phyloP scores from a whole-genome alignment of 2,113 vertebrate species.

The Oryctolagus cuniculus region DNA sequence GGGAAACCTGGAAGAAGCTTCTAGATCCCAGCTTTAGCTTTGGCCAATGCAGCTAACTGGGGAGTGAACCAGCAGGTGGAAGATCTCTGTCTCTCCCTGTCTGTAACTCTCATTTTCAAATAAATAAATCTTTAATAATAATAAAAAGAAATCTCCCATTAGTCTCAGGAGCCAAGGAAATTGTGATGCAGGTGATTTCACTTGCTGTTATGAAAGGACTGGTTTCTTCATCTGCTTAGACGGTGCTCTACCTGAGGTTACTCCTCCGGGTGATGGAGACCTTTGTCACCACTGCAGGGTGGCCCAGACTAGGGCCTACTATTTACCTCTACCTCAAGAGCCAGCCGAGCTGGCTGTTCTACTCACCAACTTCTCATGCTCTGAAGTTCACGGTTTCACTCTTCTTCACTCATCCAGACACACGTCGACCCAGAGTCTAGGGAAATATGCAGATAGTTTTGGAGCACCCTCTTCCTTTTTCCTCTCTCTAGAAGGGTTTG shows the following conservation, averaged over 20 bases:
- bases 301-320: not conserved
- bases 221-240: not conserved
- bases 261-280: not conserved
- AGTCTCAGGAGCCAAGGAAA: not conserved
- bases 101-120: too few relatives aligned
- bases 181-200: not conserved
- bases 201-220: not conserved
- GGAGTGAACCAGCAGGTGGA: too few relatives aligned
- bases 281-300: not conserved
- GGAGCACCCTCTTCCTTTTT: not conserved
- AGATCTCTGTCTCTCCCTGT: too few relatives aligned
- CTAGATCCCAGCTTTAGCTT: too few relatives aligned
- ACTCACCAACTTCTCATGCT: not conserved
- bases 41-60: too few relatives aligned
- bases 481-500: not conserved
- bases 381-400: not conserved
- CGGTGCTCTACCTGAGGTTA: not conserved
- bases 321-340: not conserved
- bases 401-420: fast-evolving
- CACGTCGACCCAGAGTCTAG: not conserved
- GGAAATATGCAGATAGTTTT: not conserved
- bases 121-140: too few relatives aligned
- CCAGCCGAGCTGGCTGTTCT: not conserved
- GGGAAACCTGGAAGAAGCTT: too few relatives aligned
- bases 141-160: not conserved